Evolutionary conservation across 1,140 invertebrate genomes (phyloP).

Genomic region (Fopius arisanus): DNA sequence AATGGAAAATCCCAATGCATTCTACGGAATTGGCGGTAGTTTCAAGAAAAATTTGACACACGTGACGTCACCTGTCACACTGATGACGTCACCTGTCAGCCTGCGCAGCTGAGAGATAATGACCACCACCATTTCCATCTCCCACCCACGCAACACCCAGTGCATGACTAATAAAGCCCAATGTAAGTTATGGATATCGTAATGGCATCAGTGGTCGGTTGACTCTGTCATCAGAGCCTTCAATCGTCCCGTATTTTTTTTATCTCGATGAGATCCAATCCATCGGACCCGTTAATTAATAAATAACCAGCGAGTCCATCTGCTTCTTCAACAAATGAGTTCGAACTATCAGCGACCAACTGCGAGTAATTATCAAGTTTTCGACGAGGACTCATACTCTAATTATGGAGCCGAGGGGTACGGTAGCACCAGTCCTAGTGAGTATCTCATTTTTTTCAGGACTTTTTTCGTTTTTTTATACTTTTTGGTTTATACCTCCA

Average conservation of each 20-base stretch:
- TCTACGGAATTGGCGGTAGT: no score
- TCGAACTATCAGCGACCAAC: slow-evolving; percentile 37
- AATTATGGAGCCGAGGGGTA: slow-evolving; percentile 38
- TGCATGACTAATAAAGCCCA: neutral
- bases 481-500: no score
- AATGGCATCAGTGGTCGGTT: neutral
- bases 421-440: slow-evolving; percentile 48
- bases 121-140: neutral
- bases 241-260: neutral
- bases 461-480: no score
- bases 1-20: no score
- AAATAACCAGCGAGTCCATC: neutral
- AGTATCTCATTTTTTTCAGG: no score
- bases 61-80: neutral
- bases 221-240: neutral
- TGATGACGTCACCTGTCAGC: slow-evolving; percentile 10
- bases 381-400: slow-evolving; percentile 45
- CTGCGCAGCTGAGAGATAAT: slow-evolving; percentile 7
- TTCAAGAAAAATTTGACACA: no score
- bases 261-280: neutral
- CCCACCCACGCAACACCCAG: neutral
- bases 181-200: neutral
- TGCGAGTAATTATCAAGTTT: slow-evolving; percentile 49
- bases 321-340: slow-evolving; percentile 40
- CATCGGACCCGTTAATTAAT: neutral